Evolutionary conservation across 2,797 vertebrate species (phyloP).

Genomic region (Lithobates pipiens): DNA sequence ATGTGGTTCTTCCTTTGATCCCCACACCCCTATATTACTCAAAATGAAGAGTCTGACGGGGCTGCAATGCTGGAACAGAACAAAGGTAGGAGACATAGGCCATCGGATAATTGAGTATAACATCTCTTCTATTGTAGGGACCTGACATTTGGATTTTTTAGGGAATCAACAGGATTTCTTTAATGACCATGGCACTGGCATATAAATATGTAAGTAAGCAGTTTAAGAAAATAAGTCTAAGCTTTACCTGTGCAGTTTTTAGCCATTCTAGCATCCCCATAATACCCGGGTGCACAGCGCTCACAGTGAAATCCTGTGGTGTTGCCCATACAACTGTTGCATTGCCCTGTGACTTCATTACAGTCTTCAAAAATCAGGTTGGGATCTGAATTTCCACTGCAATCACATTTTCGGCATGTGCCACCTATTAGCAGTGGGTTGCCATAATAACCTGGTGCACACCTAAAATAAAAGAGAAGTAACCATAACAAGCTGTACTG

Average conservation of each 20-base stretch:
- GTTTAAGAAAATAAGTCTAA: too few species aligned
- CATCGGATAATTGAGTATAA: too few species aligned
- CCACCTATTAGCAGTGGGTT: conserved; percentile 86
- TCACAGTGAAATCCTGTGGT: conserved; percentile 89
- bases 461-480: conserved; percentile 77
- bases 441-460: conserved; percentile 94
- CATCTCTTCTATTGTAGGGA: too few species aligned
- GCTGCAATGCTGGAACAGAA: too few species aligned
- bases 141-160: too few species aligned
- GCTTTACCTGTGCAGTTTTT: conserved; percentile 89
- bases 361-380: conserved; percentile 96
- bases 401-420: conserved; percentile 91
- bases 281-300: conserved; percentile 88
- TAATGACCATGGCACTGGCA: too few species aligned
- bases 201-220: too few species aligned
- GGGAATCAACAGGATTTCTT: too few species aligned
- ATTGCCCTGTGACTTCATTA: conserved; percentile 91
- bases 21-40: too few species aligned
- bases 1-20: too few species aligned
- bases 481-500: conserved; percentile 28
- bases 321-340: conserved; percentile 89
- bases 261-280: conserved; percentile 86
- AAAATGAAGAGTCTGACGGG: too few species aligned
- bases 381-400: conserved; percentile 94
- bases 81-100: too few species aligned